A percentile compares a stretch with the other conserved stretches of the same genome.
Conservation (phyloP, 1,140 invertebrate genomes). For the Adelges cooleyi region DNA sequence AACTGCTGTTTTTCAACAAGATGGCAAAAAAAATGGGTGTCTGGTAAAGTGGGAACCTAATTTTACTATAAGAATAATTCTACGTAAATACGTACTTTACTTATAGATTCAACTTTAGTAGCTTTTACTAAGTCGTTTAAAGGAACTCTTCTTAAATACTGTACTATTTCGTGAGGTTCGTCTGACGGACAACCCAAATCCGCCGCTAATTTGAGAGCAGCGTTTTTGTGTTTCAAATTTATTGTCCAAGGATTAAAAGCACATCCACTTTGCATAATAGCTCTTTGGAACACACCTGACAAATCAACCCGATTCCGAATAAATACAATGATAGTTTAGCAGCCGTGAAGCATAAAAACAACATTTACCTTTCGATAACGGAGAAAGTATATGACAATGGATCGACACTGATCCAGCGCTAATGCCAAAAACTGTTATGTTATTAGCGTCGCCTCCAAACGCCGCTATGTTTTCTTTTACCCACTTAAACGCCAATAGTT, state of each 20-base stretch:
- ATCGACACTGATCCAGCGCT: slow-evolving; percentile 56
- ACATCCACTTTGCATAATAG: slow-evolving; percentile 46
- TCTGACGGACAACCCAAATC: slow-evolving; percentile 22
- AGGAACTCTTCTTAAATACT: slow-evolving; percentile 28
- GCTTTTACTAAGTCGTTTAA: slow-evolving; percentile 28
- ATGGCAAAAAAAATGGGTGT: too few relatives aligned
- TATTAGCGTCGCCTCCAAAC: slow-evolving; percentile 62
- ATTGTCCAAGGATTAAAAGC: slow-evolving; percentile 53
- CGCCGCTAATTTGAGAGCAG: slow-evolving; percentile 22
- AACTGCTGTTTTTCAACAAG: too few relatives aligned
- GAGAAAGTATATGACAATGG: slow-evolving; percentile 53
- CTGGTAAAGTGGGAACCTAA: too few relatives aligned
- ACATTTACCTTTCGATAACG: slow-evolving; percentile 41
- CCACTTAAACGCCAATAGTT: slow-evolving; percentile 59
- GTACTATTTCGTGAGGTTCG: slow-evolving; percentile 26
- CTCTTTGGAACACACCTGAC: slow-evolving; percentile 38
- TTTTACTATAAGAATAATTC: too few relatives aligned
- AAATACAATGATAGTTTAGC: too few relatives aligned
- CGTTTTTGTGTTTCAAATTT: background rate
- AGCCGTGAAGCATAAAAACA: too few relatives aligned
- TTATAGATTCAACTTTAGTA: too few relatives aligned
- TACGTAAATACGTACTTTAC: too few relatives aligned
- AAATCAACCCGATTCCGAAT: too few relatives aligned
- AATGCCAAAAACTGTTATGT: slow-evolving; percentile 57
- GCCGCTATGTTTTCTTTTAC: slow-evolving; percentile 54